Evolutionary conservation across 2,797 vertebrate genomes (phyloP).

Genomic region (Cichlasoma orientale): DNA sequence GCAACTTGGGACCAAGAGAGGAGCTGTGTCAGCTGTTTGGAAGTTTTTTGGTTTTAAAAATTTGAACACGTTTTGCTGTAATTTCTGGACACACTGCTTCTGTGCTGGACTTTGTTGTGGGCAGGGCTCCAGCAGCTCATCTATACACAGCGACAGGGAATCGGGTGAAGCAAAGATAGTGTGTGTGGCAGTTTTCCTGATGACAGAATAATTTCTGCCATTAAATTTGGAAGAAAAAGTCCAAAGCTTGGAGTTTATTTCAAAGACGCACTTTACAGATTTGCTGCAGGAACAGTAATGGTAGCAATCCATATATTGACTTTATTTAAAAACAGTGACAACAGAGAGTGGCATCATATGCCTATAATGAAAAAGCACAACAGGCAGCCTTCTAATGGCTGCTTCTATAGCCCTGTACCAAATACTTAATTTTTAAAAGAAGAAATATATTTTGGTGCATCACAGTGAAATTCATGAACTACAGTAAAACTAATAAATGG

Average conservation of each 20-base stretch:
- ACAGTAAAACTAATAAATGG: neutral
- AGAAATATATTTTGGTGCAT: neutral
- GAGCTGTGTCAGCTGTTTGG: neutral
- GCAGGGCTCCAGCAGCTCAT: neutral
- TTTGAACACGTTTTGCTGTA: neutral
- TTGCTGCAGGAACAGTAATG: no score
- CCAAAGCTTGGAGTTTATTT: neutral
- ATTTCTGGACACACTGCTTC: neutral
- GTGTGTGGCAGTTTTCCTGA: neutral
- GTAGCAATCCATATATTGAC: no score
- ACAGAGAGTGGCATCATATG: no score
- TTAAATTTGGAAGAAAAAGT: neutral
- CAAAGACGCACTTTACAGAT: neutral
- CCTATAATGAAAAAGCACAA: no score
- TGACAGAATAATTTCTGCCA: neutral
- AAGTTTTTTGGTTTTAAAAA: neutral
- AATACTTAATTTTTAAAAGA: neutral
- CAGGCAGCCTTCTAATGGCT: no score
- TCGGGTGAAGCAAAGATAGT: neutral
- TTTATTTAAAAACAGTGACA: no score
- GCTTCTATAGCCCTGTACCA: no score
- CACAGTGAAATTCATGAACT: neutral
- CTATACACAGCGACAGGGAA: neutral
- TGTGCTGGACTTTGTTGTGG: no score
- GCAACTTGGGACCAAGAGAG: neutral